A percentile compares a stretch with the other conserved stretches of the same genome.
phyloP scores from a whole-genome alignment of 2,888 invertebrate genomes.

The Ochropleura leucogaster region DNA sequence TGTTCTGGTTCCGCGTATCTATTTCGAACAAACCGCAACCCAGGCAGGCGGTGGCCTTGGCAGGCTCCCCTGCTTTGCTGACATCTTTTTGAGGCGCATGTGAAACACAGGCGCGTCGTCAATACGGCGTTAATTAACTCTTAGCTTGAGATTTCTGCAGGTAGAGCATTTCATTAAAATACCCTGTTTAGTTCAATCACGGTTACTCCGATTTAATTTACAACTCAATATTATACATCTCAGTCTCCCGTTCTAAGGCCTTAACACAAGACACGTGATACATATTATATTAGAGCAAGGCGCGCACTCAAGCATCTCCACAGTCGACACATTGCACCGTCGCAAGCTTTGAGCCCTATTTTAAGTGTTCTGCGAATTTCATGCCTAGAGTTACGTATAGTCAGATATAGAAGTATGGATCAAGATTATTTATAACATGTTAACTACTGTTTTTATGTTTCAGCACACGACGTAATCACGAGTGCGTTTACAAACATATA shows the following conservation, averaged over 20 bases:
- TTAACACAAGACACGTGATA: slow-evolving; percentile 77
- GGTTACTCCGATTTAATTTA: background rate
- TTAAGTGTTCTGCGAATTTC: slow-evolving; percentile 78
- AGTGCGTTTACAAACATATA: too few species aligned
- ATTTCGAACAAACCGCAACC: too few species aligned
- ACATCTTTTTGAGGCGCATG: too few species aligned
- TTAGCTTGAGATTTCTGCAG: background rate
- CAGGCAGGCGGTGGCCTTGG: too few species aligned
- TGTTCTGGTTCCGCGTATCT: too few species aligned
- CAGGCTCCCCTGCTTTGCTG: too few species aligned
- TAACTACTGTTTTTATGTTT: too few species aligned
- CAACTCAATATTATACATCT: background rate
- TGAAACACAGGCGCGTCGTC: too few species aligned
- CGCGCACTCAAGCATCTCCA: slow-evolving; percentile 76
- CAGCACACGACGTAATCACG: too few species aligned
- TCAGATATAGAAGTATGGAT: slow-evolving; percentile 22
- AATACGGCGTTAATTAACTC: background rate
- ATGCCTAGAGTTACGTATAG: slow-evolving; percentile 62
- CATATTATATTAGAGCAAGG: slow-evolving; percentile 84
- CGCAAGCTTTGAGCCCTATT: slow-evolving; percentile 78
- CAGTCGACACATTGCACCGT: slow-evolving; percentile 71
- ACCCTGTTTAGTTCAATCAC: background rate
- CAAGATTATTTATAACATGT: background rate
- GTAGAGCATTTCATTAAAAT: background rate
- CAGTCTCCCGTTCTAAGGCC: slow-evolving; percentile 54